Base-by-base conservation (phyloP, 2,797 vertebrate species). In the Silurus lanzhouensis region DNA sequence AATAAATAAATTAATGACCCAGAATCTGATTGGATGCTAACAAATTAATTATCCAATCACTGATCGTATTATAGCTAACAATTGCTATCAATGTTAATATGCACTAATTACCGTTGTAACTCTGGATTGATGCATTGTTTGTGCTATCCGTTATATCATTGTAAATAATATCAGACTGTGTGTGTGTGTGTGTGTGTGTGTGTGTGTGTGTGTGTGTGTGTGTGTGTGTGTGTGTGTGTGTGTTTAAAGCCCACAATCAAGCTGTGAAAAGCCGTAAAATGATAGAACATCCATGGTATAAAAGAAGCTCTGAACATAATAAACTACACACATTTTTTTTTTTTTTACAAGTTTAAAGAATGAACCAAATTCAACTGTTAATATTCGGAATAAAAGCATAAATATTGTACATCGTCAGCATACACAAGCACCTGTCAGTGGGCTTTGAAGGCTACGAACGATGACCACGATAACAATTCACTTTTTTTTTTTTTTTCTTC, bases 341-440 rank as follows among this genome's bases (percentile, higher is more conserved):
- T 19, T 75, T 85, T 86, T 85, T 89, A 88, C 89, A 90, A 87
- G 87, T 90, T 81, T 92, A 92, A 94, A 93, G 86, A 94, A 92
- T 90, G 91, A 93, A 92, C 91, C 90, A 91, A 92, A 94, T 92
- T 92, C 86, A 83, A 90, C 91, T 93, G 92, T 92, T 93, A 93
- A 93, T 90, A 91, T 89, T 90, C 91, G 91, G 88, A 93, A 81
- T 81, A 81, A 95, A 94, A 94, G 93, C 93, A 93, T 90, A 93
- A 94, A 89, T 93, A 93, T 93, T 92, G 92, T 91, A 95, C 94
- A 95, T 92, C 93, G 93, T 95, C 92, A 93, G 94, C 94, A 93
- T 93, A 94, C 92, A 94, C 93, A 92, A 95, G 94, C 93, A 92
- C 93, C 93, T 93, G 93, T 91, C 92, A 90, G 87, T 91, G 93